Conservation (phyloP, 92 coral and sea anemone species). For the Epizoanthus fatuus region DNA sequence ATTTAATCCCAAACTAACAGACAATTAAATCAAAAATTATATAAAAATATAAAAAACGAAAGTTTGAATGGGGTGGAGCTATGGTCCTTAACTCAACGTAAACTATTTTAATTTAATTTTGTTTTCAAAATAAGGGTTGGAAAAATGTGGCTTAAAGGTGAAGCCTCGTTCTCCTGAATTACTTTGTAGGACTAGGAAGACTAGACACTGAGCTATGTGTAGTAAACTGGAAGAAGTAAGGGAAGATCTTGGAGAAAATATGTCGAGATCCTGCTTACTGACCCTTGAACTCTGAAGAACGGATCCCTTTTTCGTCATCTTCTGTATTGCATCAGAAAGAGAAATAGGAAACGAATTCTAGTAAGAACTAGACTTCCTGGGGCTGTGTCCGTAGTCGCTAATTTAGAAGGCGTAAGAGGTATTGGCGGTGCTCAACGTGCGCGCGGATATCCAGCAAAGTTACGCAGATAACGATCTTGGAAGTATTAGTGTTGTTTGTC, state of each 20-base stretch:
- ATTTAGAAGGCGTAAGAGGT: slow-evolving; percentile 19
- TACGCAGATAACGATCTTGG: slow-evolving; percentile 35
- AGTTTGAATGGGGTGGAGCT: slow-evolving; percentile 38
- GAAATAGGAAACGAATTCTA: neutral
- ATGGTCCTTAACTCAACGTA: neutral
- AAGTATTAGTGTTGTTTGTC: slow-evolving; percentile 40
- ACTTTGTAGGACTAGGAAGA: neutral
- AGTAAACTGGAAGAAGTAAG: no score
- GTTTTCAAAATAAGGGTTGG: neutral
- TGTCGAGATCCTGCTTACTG: no score
- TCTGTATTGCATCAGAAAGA: neutral
- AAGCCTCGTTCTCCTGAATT: neutral
- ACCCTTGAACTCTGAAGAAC: neutral
- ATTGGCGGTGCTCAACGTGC: neutral
- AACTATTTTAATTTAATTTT: neutral
- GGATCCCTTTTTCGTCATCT: neutral
- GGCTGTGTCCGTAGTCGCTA: neutral
- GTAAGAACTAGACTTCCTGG: neutral
- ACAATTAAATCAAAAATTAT: no score
- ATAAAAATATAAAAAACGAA: neutral
- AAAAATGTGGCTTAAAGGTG: neutral
- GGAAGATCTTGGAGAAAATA: no score
- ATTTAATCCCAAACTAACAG: no score
- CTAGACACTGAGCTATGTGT: no score
- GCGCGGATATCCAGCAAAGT: neutral